A percentile compares a stretch with the other conserved stretches of the same genome.
Conservation (phyloP, 2,113 vertebrate genomes). For the Oncorhynchus nerka region DNA sequence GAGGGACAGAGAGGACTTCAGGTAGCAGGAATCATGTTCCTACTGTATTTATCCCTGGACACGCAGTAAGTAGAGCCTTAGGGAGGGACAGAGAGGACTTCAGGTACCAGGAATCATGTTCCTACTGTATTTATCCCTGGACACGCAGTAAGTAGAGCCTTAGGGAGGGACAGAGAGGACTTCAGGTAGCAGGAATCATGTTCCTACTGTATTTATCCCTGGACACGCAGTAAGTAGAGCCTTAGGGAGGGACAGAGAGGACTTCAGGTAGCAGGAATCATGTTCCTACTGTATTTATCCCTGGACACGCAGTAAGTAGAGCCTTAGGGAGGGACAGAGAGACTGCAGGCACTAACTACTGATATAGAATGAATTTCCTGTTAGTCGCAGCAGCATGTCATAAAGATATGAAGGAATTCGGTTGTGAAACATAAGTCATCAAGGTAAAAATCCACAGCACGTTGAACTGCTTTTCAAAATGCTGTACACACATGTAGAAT, state of each 20-base stretch:
- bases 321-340: constrained; percentile 66
- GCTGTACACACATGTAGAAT: too few relatives aligned
- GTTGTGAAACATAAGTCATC: too few relatives aligned
- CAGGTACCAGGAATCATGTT: too few relatives aligned
- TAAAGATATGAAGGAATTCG: too few relatives aligned
- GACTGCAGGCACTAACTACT: too few relatives aligned
- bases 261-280: not conserved
- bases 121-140: constrained; percentile 77
- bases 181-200: too few relatives aligned
- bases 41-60: constrained; percentile 80
- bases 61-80: constrained; percentile 48
- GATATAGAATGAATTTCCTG: too few relatives aligned
- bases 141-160: constrained; percentile 62
- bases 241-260: constrained; percentile 61
- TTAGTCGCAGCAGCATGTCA: too few relatives aligned
- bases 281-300: constrained; percentile 49
- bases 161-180: constrained; percentile 64
- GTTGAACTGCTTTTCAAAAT: too few relatives aligned
- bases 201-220: constrained; percentile 68
- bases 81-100: constrained; percentile 64
- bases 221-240: constrained; percentile 73
- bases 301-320: constrained; percentile 80
- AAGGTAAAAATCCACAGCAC: too few relatives aligned
- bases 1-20: constrained; percentile 64
- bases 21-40: too few relatives aligned